Base-by-base conservation (phyloP, 2,888 invertebrate species). In the Agrochola litura region DNA sequence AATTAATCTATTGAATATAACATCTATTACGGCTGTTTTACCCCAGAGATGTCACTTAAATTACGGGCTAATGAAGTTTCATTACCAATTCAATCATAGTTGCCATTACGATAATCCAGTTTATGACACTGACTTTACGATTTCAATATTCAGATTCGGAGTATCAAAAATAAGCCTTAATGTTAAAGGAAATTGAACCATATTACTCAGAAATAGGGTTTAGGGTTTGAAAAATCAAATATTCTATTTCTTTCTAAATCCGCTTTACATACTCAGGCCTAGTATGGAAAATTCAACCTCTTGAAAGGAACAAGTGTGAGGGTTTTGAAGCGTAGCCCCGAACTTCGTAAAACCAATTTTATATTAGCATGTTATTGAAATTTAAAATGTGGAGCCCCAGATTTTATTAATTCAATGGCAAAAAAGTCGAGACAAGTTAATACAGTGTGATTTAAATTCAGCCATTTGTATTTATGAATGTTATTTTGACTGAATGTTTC, bases 361-460 rank as follows among this genome's bases (percentile, higher is more conserved):
- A 77, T 79, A 88, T 88, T 88, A 82, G 85, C 87, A 89, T 88
- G 80, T 89, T 86, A 86, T 86, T 88, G 79, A 85, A 84, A 84
- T 89, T 87, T 85, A 76, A 85, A 88, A 86, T 79, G 63, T 74
- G 68, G n/a, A 61, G 64, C 30, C 60, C 66, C 68, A 76, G 64
- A 73, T 87, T 87, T 74, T 67, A 72, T 58, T 61, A 63, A 80
- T 79, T 77, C 73, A 76, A 73, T 73, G 72, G 63, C 25, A 63
- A 60, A 70, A 74, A 84, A 58, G 37, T 63, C n/a, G 22, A 61
- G 68, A 69, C 41, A 76, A 72, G 58, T 72, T 64, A 75, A 68
- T 75, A 58, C 66, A 66, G 25, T 22, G 54, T 37, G 70, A 54
- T 63, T 66, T 71, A 22, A 67, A 81, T 75, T 63, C 58, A 41